These are phyloP conservation scores for Ibycter americanus DNA, from an alignment of 2,797 vertebrate genomes.

Conservation along the genomic window DNA sequence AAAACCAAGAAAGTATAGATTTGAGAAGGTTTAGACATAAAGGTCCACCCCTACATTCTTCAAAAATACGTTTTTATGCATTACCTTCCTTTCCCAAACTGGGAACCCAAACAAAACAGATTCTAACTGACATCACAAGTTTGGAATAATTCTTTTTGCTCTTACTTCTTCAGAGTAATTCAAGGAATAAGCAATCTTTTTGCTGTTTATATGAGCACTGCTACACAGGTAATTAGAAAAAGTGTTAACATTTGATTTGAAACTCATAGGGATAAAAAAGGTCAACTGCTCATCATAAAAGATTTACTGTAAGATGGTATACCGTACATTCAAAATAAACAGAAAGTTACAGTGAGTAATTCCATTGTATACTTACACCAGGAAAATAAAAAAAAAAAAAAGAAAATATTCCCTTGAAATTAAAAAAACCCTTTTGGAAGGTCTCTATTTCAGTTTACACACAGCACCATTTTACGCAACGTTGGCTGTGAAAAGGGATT, in stretches of 20 bases:
- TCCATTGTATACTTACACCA: background rate
- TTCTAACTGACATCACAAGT: background rate
- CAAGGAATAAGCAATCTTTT: background rate
- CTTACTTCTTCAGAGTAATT: background rate
- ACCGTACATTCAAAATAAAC: background rate
- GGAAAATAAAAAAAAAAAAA: background rate
- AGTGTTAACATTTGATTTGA: background rate
- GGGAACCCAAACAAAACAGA: background rate
- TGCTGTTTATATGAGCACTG: background rate
- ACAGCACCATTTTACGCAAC: background rate
- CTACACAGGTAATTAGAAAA: background rate
- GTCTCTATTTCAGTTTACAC: background rate
- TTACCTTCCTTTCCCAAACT: background rate
- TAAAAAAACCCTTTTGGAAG: background rate
- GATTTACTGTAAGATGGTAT: background rate
- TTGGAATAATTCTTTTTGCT: background rate
- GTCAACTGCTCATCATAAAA: background rate
- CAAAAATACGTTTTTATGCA: background rate
- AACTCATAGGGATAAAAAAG: background rate
- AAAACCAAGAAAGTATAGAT: background rate
- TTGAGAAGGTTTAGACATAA: background rate
- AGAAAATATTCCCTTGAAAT: background rate
- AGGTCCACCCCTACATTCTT: background rate
- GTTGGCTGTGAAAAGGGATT: conserved; percentile 5
- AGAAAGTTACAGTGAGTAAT: background rate